Percentiles rank a stretch among this genome's conserved stretches.
Conservation (phyloP, 2,113 vertebrate species). For the human region GRCh38 chr6:155490501-155491000, state of each 20-base stretch:
- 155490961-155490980: neutral
- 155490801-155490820: neutral
- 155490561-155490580: neutral
- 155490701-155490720: neutral
- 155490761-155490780: neutral
- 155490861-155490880: neutral
- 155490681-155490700: neutral
- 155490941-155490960: neutral
- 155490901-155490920: neutral
- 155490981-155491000: neutral
- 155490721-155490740: neutral
- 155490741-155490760: neutral
- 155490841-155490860: neutral
- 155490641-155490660: neutral
- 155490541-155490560: neutral
- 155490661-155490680: neutral
- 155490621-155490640: neutral
- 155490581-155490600: neutral
- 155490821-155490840: neutral
- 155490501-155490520: neutral
- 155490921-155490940: conserved; percentile 10
- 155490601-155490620: neutral
- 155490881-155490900: neutral
- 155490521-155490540: neutral
- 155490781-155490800: neutral